A percentile compares a stretch with the other conserved stretches of the same genome.
Conservation (phyloP, 2,888 invertebrate species). For the Hololepta plana region DNA sequence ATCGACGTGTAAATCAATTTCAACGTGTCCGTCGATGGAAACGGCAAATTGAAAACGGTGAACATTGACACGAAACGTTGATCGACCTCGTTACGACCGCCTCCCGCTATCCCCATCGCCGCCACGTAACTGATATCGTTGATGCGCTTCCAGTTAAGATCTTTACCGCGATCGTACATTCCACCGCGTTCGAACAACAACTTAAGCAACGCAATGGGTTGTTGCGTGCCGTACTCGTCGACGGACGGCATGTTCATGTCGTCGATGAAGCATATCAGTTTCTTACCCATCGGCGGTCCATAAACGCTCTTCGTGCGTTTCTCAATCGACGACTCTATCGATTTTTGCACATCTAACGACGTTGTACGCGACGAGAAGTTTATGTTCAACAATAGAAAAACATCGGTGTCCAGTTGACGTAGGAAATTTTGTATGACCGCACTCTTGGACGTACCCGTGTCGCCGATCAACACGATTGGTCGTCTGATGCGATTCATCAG, state of each 20-base stretch:
- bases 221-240: slow-evolving; percentile 81
- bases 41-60: slow-evolving; percentile 69
- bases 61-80: slow-evolving; percentile 84
- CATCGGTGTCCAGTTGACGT: slow-evolving; percentile 44
- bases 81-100: slow-evolving; percentile 80
- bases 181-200: slow-evolving; percentile 77
- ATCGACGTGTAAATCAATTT: slow-evolving; percentile 71
- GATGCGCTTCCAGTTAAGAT: slow-evolving; percentile 75
- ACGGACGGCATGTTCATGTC: slow-evolving; percentile 91
- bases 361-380: slow-evolving; percentile 87
- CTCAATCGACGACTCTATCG: slow-evolving; percentile 73
- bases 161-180: slow-evolving; percentile 76
- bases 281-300: slow-evolving; percentile 80
- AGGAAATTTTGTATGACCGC: slow-evolving; percentile 74
- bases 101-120: slow-evolving; percentile 77
- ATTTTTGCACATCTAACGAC: slow-evolving; percentile 76
- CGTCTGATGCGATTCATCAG: slow-evolving; percentile 57
- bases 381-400: slow-evolving; percentile 62
- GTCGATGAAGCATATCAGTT: slow-evolving; percentile 77
- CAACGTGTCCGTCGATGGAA: slow-evolving; percentile 62
- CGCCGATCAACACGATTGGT: slow-evolving; percentile 73
- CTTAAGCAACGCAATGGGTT: slow-evolving; percentile 84
- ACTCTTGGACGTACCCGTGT: slow-evolving; percentile 85
- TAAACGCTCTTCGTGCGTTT: slow-evolving; percentile 80
- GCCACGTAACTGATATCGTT: slow-evolving; percentile 68